Evolutionary conservation across 2,797 vertebrate species (phyloP).

Genomic region (Enteromius paludinosus): DNA sequence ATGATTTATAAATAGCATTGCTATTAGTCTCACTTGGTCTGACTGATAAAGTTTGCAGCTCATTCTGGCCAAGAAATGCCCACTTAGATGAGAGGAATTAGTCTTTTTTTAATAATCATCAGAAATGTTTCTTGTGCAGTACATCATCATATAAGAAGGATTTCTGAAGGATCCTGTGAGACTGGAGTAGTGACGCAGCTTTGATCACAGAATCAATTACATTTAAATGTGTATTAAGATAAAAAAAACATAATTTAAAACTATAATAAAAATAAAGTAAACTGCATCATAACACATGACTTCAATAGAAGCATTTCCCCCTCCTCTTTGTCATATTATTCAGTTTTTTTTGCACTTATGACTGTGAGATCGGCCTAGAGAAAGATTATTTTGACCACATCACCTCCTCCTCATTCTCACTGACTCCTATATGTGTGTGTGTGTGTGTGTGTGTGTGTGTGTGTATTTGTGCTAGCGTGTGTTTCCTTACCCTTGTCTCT

Average conservation of each 20-base stretch:
- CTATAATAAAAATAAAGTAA: too few species aligned
- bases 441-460: slow-evolving; percentile 33
- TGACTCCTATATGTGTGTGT: slow-evolving; percentile 61
- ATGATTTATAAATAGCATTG: background rate
- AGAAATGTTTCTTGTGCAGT: background rate
- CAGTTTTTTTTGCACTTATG: slow-evolving; percentile 60
- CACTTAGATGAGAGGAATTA: background rate
- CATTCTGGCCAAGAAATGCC: background rate
- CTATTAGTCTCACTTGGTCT: background rate
- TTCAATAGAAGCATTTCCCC: background rate
- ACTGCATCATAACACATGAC: background rate
- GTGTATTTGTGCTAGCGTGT: slow-evolving; percentile 55
- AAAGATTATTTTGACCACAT: slow-evolving; percentile 36
- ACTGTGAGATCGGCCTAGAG: slow-evolving; percentile 49
- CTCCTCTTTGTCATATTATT: background rate
- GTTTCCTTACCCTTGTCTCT: slow-evolving; percentile 95
- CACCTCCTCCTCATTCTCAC: slow-evolving; percentile 16
- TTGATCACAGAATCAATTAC: background rate
- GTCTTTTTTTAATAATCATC: background rate
- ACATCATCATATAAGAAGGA: background rate
- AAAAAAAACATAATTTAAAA: too few species aligned
- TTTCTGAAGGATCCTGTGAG: background rate
- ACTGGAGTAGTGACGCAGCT: background rate
- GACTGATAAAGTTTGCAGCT: background rate
- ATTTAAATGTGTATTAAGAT: background rate